These are phyloP conservation scores for Cheilosia vernalis DNA, from an alignment of 2,888 invertebrate genomes.

Conservation along the genomic window DNA sequence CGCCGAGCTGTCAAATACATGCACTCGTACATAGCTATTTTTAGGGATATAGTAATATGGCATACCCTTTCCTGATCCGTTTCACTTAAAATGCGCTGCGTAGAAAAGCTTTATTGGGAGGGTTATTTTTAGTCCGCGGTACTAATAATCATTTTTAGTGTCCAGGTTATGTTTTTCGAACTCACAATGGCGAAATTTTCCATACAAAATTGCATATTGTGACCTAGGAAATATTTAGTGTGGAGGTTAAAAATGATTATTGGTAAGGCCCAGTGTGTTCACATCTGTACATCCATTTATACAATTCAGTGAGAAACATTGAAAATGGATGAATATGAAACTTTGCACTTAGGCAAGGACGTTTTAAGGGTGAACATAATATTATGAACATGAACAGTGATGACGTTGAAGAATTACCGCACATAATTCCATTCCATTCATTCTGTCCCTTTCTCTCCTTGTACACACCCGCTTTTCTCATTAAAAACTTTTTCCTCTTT, in stretches of 20 bases:
- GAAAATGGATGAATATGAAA: conserved; percentile 2
- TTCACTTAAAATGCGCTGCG: conserved; percentile 43
- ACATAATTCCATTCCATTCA: conserved; percentile 52
- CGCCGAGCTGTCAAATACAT: neutral
- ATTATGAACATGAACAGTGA: conserved; percentile 16
- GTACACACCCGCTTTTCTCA: conserved; percentile 35
- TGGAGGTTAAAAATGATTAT: no score
- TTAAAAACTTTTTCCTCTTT: conserved; percentile 59
- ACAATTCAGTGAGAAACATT: conserved; percentile 19
- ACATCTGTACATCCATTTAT: conserved; percentile 22
- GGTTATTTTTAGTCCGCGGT: conserved; percentile 61
- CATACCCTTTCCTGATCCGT: conserved; percentile 16
- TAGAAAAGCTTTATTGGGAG: conserved; percentile 56
- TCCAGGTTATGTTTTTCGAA: no score
- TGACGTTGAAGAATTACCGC: conserved; percentile 61
- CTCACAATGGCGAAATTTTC: no score
- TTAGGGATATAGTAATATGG: neutral
- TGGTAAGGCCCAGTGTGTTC: conserved; percentile 49
- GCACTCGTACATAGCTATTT: neutral
- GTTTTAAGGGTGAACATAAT: conserved; percentile 62
- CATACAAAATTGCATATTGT: no score
- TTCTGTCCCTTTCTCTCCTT: conserved; percentile 19
- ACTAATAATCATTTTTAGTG: no score
- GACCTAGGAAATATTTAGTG: no score
- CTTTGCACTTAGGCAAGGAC: conserved; percentile 57